Percentiles rank a stretch among this genome's conserved stretches.
Conservation (phyloP, 2,888 invertebrate genomes). For the Ectemnius continuus region DNA sequence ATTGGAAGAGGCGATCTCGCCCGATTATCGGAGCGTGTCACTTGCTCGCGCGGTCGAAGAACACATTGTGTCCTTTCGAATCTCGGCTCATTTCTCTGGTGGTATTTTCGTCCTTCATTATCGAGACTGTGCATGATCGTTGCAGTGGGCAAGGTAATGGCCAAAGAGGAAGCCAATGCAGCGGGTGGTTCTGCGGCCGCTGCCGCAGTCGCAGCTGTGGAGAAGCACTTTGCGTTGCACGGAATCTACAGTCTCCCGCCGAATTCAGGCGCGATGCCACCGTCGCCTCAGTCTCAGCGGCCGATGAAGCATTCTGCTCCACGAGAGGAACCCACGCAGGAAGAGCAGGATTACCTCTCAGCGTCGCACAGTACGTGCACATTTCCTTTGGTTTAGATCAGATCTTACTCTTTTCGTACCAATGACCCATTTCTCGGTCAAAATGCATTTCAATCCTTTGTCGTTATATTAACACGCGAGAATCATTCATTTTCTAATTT, state of each 20-base stretch:
- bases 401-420: too few species aligned
- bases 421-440: too few species aligned
- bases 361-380: slow-evolving; percentile 80
- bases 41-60: neutral
- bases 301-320: slow-evolving; percentile 72
- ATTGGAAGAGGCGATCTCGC: slow-evolving; percentile 21
- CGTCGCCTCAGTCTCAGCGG: slow-evolving; percentile 76
- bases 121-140: slow-evolving; percentile 9
- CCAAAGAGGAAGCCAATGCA: slow-evolving; percentile 71
- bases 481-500: too few species aligned
- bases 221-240: slow-evolving; percentile 75
- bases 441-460: too few species aligned
- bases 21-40: slow-evolving; percentile 19
- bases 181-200: slow-evolving; percentile 68
- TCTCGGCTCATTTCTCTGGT: neutral
- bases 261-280: slow-evolving; percentile 72
- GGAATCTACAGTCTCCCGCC: slow-evolving; percentile 73
- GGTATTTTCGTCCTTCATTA: neutral
- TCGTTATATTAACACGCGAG: too few species aligned
- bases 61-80: neutral
- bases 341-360: slow-evolving; percentile 83
- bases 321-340: slow-evolving; percentile 77
- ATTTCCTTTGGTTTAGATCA: neutral
- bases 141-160: slow-evolving; percentile 73
- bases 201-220: slow-evolving; percentile 72